These are phyloP conservation scores for Achlya flavicornis DNA, from an alignment of 2,888 invertebrate species.

Conservation along the genomic window DNA sequence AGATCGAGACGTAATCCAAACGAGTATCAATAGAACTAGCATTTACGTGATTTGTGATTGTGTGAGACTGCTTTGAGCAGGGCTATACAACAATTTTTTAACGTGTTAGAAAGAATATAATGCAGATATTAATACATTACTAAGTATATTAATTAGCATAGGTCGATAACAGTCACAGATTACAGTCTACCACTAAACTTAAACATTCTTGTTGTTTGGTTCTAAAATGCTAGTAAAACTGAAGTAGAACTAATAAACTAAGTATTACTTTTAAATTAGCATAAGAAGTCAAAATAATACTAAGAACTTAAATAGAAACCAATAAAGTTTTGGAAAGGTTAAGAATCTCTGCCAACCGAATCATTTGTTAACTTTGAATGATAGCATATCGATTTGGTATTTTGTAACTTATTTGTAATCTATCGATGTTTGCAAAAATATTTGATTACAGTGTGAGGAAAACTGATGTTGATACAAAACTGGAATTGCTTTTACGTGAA, in stretches of 20 bases:
- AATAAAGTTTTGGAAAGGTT: neutral
- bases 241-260: no score
- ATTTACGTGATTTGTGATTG: slow-evolving; percentile 48
- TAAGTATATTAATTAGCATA: neutral
- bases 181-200: no score
- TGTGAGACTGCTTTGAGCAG: slow-evolving; percentile 7
- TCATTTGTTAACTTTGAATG: slow-evolving; percentile 8
- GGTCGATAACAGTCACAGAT: no score
- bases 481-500: slow-evolving; percentile 2
- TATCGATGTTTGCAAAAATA: neutral
- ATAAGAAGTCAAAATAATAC: no score
- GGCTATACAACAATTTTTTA: neutral
- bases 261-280: no score
- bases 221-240: no score
- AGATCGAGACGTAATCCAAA: slow-evolving; percentile 51
- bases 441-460: neutral
- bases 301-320: no score
- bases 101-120: neutral
- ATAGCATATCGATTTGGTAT: neutral
- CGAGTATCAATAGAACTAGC: slow-evolving; percentile 48
- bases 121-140: no score
- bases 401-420: neutral
- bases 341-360: neutral
- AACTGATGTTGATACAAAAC: neutral
- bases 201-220: no score